These are phyloP conservation scores for Thinocorus orbignyianus DNA, from an alignment of 2,113 vertebrate genomes.

Conservation along the genomic window DNA sequence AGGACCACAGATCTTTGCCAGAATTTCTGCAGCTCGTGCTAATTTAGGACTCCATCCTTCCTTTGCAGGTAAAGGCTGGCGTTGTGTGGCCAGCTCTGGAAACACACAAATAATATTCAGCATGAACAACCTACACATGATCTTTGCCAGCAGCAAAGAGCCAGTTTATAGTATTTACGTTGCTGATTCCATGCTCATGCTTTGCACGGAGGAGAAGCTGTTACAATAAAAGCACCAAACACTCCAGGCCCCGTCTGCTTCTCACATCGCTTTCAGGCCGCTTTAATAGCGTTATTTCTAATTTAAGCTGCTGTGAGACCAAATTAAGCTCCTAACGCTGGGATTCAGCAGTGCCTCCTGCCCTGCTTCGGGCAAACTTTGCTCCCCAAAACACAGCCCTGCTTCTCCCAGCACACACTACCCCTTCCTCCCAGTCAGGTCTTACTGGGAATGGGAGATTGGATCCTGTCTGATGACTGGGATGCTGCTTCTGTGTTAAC, in stretches of 20 bases:
- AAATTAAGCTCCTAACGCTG: background rate
- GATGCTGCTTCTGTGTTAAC: accelerated
- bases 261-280: accelerated
- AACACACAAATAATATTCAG: background rate
- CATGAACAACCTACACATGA: accelerated
- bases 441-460: background rate
- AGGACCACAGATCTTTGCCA: background rate
- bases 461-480: background rate
- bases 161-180: background rate
- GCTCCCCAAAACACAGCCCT: background rate
- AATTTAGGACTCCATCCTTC: background rate
- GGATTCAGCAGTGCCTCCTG: accelerated
- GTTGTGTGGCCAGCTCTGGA: background rate
- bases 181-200: background rate
- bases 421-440: background rate
- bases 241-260: background rate
- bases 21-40: background rate
- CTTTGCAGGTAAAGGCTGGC: accelerated
- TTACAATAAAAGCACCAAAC: background rate
- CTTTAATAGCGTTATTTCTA: background rate
- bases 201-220: background rate
- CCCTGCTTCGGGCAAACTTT: background rate
- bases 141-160: background rate
- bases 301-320: background rate
- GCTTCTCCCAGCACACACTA: background rate